Base-by-base conservation (phyloP, 2,888 invertebrate genomes). In the Torymus auratus region DNA sequence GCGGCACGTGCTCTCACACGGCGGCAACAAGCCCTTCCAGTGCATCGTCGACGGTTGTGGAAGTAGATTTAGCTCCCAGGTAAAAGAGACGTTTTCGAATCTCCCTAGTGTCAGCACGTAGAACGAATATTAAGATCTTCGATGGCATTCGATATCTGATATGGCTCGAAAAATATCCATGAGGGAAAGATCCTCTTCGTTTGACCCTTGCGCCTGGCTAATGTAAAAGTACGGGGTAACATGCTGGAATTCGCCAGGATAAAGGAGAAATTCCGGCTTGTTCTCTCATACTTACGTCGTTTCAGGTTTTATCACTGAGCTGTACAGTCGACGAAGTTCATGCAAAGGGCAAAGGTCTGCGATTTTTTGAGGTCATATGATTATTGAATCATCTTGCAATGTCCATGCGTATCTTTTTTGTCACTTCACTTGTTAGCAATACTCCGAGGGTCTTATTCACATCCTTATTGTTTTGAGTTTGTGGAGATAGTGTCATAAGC, bases 11-110 rank as follows among this genome's bases (percentile, higher is more conserved):
- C 92, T 97, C 69, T 95, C 95, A 0, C 98, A 98, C 91, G 96
- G 96, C 78, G 95, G 95, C 72, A 97, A 96, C 91, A 98, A 98
- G 90, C 98, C 98, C 28, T 98, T 97, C 92, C 95, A 96, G 88
- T 99, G 98, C 92, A 98, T 98, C 91, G 96, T 99, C 86, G 97
- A 97, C 89, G 96, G 97, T 87, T 99, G 98, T 91, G 97, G 97
- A 86, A 94, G 94, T 87, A 93, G 96, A 87, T 96, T 96, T 89
- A 96, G 96, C 88, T 96, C 96, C 82, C 96, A 96, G 95, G 96
- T 96, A 89, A 53, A 41, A 71, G 23, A 28, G 72, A 28, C 60
- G 73, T 78, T 79, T 71, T 73, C 55, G 17, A 81, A 64, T 52
- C 65, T 69, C 14, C 17, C 52, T 55, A 7, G 41, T 11, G 14